Conservation (phyloP, 2,888 invertebrate genomes). For the Drosophila rellima region DNA sequence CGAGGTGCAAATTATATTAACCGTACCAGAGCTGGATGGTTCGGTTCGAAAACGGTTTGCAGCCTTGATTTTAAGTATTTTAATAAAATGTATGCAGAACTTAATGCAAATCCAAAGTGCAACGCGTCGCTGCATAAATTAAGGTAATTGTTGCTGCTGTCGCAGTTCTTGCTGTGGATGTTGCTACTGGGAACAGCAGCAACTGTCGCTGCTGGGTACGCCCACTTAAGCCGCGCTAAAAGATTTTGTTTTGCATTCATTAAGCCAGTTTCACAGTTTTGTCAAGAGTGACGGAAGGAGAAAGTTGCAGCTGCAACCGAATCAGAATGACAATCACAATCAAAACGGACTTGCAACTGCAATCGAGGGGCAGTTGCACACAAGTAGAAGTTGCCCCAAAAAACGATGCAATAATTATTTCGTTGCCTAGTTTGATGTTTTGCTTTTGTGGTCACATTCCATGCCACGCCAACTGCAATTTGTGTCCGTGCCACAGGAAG, state of each 20-base stretch:
- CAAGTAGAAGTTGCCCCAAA: constrained; percentile 40
- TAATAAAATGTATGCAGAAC: constrained; percentile 40
- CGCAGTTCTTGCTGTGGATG: constrained; percentile 16
- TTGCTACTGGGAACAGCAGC: constrained; percentile 31
- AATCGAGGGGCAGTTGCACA: constrained; percentile 29
- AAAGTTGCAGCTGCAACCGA: constrained; percentile 1
- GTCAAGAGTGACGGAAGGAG: not conserved
- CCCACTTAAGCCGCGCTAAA: constrained; percentile 59
- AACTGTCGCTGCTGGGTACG: constrained; percentile 33
- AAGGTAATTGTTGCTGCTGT: constrained; percentile 49
- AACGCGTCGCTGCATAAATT: constrained; percentile 68
- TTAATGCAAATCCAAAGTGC: constrained; percentile 66
- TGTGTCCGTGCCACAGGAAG: constrained; percentile 59
- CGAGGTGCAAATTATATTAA: too few species aligned
- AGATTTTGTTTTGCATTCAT: constrained; percentile 73
- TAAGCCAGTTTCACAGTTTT: constrained; percentile 49
- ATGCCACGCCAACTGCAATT: constrained; percentile 66
- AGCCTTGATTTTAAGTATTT: not conserved
- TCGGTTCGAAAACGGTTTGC: not conserved
- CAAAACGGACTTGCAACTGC: constrained; percentile 2
- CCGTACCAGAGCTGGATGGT: not conserved
- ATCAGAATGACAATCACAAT: constrained; percentile 5
- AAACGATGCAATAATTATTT: constrained; percentile 67
- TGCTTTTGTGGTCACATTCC: constrained; percentile 28
- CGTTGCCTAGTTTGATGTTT: constrained; percentile 37